Base-by-base conservation (phyloP, 2,797 vertebrate genomes). In the Tarsius wallacei region DNA sequence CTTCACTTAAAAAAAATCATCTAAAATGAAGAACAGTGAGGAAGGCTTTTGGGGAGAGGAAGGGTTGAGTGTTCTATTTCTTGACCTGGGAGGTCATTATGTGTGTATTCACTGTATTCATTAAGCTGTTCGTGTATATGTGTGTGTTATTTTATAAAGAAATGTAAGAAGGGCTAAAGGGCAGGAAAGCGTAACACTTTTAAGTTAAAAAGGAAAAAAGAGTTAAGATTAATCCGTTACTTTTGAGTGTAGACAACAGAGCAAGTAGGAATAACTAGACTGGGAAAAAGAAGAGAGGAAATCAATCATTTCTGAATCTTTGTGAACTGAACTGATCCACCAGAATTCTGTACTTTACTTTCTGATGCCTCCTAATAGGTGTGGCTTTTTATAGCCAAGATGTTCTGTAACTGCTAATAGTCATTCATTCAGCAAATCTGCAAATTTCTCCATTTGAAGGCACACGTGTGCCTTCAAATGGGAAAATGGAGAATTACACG, bases 191-290 rank as follows among this genome's bases (percentile, higher is more conserved):
- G 31, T 51, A 33, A 22, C 57, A 76, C 55, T 85, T 70, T 95
- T 94, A 90, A 49, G 24, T 82, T 96, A 78, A 91, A 88, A 91
- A 66, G 76, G 66, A 66, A 80, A 89, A 81, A 77, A 24, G 36
- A 55, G 19, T 51, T 91, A 16, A 78, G 16, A 83, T 89, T 95
- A 93, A 57, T 31, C 10, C 7, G n/a, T 93, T 88, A 77, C n/a
- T 91, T 96, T 71, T 91, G 77, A 80, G 17, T 73, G 4, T 68
- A 80, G 51, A 64, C 28, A 73, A 0, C 42, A 49, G 66, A 93
- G 33, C 33, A 96, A 91, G 77, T 96, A 92, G 24, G 31, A 84
- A 92, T 89, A 83, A 87, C 31, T 86, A 87, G 59, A 91, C 16
- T 83, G 17, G 55, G 42, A 42, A 42, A 90, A 96, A 87, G 71